These are phyloP conservation scores for Prochilodus magdalenae DNA, from an alignment of 2,113 vertebrate species.

Conservation along the genomic window DNA sequence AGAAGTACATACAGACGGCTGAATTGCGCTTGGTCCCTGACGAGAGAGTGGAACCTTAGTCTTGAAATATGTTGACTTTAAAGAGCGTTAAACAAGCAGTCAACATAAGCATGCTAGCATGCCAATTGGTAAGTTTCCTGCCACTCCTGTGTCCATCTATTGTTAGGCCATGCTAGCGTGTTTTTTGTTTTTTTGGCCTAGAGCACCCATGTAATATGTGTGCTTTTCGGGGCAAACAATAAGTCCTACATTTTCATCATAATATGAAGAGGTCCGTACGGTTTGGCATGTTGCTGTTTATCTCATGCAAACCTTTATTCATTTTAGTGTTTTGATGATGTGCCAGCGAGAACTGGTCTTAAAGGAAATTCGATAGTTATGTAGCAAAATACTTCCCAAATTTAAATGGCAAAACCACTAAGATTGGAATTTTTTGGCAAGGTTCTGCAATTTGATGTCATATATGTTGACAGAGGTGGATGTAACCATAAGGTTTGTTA, in stretches of 20 bases:
- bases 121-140: background rate
- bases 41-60: conserved; percentile 29
- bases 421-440: background rate
- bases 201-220: background rate
- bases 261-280: background rate
- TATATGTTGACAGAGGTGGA: background rate
- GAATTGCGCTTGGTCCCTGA: conserved; percentile 33
- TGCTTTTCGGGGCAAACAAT: background rate
- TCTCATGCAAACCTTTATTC: background rate
- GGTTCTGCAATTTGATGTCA: background rate
- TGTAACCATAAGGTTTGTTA: background rate
- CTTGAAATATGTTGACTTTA: background rate
- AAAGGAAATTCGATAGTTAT: background rate
- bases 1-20: conserved; percentile 55
- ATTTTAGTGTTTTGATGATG: background rate
- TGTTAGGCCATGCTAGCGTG: background rate
- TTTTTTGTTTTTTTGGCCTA: too few species aligned
- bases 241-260: background rate
- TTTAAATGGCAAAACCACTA: conserved; percentile 6
- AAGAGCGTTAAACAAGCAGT: background rate
- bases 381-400: too few species aligned
- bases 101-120: background rate
- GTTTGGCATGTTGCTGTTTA: background rate
- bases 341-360: background rate
- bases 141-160: background rate